Evolutionary conservation across 64 coral and sea anemone species (phyloP), one percentile per base, ranked within the genome.

Genomic region (Astreopora myriophthalma): DNA sequence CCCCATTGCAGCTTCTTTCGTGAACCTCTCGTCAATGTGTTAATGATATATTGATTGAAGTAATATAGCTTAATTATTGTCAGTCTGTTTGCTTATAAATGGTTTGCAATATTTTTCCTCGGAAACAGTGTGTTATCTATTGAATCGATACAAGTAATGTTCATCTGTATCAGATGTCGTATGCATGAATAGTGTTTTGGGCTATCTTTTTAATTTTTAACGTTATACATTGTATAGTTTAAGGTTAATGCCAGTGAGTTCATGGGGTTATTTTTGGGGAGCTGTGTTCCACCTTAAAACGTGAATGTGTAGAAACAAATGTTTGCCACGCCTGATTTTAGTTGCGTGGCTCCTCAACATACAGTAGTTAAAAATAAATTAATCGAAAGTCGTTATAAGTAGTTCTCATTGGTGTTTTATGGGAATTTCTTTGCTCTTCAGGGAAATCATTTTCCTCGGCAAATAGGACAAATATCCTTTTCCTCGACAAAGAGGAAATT

Each of bases 111-210:
- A 3, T 33, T 12, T 70, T 31, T 70, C 31, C 32, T 70, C 22
- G 28, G 13, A 70, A 60, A 46, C 17, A 0, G 16, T 10, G 14
- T 80, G 76, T 80, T 80, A 30, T 80, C 48, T 80, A 60, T 80
- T 60, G 1, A 29, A 83, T 83, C 64, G 79, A 37, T 34, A 3
- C 34, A 38, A 63, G 10, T 23, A 64, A 37, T 61, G 52, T 83
- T 83, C 22, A 57, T 83, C 79, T 83, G 79, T 64, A 83, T 64
- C 79, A 83, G 79, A 83, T 13, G 33, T n/a, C 4, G 20, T 22
- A 34, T 3, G 33, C 8, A 73, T 7, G 6, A 17, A 26, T 3
- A 64, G 8, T 24, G 9, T 64, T 64, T 26, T 8, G 23, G 20
- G 13, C 17, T 55, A 16, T 55, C 3, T 63, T 44, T 63, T 2